phyloP scores from a whole-genome alignment of 2,113 vertebrate genomes.

The Lamprotornis superbus region DNA sequence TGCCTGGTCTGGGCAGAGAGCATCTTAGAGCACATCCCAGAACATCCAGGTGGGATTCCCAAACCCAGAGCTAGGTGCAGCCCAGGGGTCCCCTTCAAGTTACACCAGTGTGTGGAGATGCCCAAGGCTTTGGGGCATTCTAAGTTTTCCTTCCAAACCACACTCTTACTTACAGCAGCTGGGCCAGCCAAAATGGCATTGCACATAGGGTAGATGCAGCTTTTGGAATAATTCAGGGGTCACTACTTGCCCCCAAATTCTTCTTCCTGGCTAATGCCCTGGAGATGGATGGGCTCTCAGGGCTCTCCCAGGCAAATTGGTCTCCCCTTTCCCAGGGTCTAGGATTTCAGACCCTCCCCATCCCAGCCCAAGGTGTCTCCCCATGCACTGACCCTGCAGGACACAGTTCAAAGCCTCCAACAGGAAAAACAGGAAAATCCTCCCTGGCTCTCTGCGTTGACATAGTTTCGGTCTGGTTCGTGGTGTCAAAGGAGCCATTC shows the following conservation, averaged over 20 bases:
- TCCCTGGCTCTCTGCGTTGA: not conserved
- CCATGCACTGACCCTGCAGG: conserved; percentile 41
- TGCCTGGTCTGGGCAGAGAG: fast-evolving
- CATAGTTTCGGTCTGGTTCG: conserved; percentile 70
- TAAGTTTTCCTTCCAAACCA: not conserved
- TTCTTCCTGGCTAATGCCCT: not conserved
- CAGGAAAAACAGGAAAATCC: conserved; percentile 73
- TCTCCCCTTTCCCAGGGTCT: conserved; percentile 49
- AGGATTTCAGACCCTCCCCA: conserved; percentile 55
- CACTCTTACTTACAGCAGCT: not conserved
- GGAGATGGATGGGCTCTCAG: not conserved
- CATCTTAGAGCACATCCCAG: not conserved
- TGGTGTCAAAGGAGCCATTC: conserved; percentile 66
- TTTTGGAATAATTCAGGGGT: not conserved
- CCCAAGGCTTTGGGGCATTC: not conserved
- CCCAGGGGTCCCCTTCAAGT: not conserved
- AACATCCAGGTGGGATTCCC: not conserved
- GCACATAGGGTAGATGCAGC: fast-evolving
- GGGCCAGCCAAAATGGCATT: not conserved
- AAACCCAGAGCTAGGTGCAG: not conserved
- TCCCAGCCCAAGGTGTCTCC: conserved; percentile 42
- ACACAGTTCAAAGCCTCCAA: conserved; percentile 67
- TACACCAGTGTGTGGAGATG: not conserved
- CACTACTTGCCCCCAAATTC: not conserved
- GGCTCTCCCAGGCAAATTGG: not conserved